A percentile compares a stretch with the other conserved stretches of the same genome.
These are phyloP conservation scores for Recurvirostra avosetta DNA, from an alignment of 2,113 vertebrate genomes.

Conservation along the genomic window DNA sequence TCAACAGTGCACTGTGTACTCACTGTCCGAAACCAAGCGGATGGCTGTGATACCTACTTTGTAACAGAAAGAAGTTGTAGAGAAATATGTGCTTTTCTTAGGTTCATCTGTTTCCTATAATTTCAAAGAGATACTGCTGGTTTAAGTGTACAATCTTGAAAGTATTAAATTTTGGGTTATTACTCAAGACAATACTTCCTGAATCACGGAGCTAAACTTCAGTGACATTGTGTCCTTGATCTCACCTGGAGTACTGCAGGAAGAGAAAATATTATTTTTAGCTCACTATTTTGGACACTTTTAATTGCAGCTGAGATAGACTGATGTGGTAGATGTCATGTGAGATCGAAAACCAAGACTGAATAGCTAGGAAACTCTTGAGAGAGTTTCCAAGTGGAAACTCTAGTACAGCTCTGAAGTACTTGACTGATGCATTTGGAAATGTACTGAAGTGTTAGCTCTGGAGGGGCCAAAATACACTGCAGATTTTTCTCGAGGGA, in stretches of 20 bases:
- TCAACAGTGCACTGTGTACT: not conserved
- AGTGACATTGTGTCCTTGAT: fast-evolving
- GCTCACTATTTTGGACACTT: not conserved
- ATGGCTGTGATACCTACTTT: not conserved
- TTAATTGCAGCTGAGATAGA: not conserved
- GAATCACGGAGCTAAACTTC: not conserved
- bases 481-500: not conserved
- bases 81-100: not conserved
- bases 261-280: not conserved
- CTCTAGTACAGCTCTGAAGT: not conserved
- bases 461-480: not conserved
- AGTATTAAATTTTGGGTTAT: not conserved
- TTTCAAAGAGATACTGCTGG: not conserved
- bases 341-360: not conserved
- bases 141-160: not conserved
- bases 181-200: not conserved
- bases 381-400: not conserved
- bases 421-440: not conserved
- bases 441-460: not conserved
- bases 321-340: not conserved
- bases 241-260: not conserved
- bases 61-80: not conserved
- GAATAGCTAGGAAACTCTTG: not conserved
- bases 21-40: not conserved
- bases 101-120: not conserved